Percentiles rank a stretch among this genome's conserved stretches.
These are phyloP conservation scores for Orthosia gracilis DNA, from an alignment of 2,888 invertebrate species.

Conservation along the genomic window DNA sequence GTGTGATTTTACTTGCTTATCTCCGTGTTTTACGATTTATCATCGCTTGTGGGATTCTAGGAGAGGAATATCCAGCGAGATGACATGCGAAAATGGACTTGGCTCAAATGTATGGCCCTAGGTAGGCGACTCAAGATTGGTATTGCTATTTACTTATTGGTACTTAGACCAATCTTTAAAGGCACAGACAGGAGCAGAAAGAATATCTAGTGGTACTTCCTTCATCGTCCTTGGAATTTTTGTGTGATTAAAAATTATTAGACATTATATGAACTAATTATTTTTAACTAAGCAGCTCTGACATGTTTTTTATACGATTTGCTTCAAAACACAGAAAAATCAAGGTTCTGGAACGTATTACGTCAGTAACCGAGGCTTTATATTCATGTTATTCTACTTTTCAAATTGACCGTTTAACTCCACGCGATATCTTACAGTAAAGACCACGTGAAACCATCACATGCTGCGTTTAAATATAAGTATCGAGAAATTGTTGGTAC, in stretches of 20 bases:
- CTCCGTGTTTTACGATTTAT: constrained; percentile 33
- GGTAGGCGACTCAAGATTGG: not conserved
- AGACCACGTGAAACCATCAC: constrained; percentile 29
- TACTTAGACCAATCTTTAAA: not conserved
- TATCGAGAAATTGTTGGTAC: constrained; percentile 10
- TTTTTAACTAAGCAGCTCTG: not conserved
- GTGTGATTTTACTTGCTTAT: constrained; percentile 50
- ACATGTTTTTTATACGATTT: not conserved
- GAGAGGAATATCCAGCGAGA: not conserved
- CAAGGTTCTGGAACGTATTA: constrained; percentile 3
- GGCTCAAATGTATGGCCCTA: no score
- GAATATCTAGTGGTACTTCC: not conserved
- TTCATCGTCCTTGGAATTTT: not conserved
- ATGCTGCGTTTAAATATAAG: constrained; percentile 26
- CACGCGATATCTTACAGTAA: constrained; percentile 20
- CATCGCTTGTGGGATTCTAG: constrained; percentile 17
- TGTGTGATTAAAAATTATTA: no score
- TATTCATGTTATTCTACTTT: constrained; percentile 36
- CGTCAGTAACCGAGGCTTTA: not conserved
- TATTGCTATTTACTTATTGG: not conserved
- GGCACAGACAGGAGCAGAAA: no score
- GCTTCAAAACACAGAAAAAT: not conserved
- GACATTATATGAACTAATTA: no score
- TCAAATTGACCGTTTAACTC: constrained; percentile 42
- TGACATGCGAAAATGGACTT: not conserved